These are phyloP conservation scores for Morone chrysops DNA, from an alignment of 2,113 vertebrate genomes.

Conservation along the genomic window DNA sequence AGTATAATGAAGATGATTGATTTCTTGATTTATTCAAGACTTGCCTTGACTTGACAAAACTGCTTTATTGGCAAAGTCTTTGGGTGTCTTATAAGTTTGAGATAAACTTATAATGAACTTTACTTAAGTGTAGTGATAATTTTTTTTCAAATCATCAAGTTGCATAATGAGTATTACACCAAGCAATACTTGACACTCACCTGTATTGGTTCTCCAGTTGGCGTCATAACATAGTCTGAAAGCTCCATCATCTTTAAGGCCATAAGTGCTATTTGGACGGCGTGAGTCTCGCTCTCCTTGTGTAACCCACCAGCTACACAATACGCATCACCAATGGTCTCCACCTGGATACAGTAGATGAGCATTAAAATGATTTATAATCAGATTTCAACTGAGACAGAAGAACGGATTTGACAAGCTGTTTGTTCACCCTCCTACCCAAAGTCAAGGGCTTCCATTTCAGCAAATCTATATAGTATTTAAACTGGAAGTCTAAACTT, in stretches of 20 bases:
- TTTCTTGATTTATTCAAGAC: not conserved
- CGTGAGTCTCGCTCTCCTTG: slow-evolving; percentile 94
- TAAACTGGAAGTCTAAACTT: slow-evolving; percentile 6
- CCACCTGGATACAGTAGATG: slow-evolving; percentile 86
- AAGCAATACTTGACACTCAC: slow-evolving; percentile 78
- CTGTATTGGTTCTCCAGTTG: slow-evolving; percentile 95
- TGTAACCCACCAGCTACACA: slow-evolving; percentile 97
- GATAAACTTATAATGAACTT: not conserved
- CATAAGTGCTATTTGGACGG: slow-evolving; percentile 95
- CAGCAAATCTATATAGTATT: slow-evolving; percentile 6
- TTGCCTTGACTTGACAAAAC: not conserved
- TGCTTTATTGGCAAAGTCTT: not conserved
- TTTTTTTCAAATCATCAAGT: slow-evolving; percentile 6
- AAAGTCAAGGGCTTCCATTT: slow-evolving; percentile 1
- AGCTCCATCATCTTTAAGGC: slow-evolving; percentile 99
- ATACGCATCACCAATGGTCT: slow-evolving; percentile 98
- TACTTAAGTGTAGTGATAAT: not conserved
- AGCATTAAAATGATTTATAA: slow-evolving; percentile 10
- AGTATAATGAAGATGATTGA: not conserved
- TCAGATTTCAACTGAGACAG: not conserved
- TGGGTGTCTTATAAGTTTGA: not conserved
- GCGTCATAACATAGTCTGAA: slow-evolving; percentile 93
- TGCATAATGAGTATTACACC: slow-evolving; percentile 12
- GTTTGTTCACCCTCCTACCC: not conserved
- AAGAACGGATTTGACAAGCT: slow-evolving; percentile 2